Evolutionary conservation across 2,888 invertebrate species (phyloP), one percentile per base, ranked within the genome.

Genomic region (Dynastes maya): DNA sequence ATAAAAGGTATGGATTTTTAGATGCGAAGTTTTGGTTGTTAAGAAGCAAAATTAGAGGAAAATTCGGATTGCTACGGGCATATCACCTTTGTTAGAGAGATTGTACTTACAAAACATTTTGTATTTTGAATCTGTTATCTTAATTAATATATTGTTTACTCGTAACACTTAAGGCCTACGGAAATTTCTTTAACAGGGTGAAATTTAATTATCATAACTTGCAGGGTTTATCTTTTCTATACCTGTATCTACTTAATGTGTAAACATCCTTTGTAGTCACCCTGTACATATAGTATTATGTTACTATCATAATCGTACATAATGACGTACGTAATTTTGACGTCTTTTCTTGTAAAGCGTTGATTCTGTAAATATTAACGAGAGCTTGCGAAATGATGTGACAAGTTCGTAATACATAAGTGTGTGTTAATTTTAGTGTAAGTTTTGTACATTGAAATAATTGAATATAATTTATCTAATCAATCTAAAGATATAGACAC

Each of bases 131-230:
- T 49, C 70, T 53, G 70, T 37, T 16, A 32, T 45, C 61, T 40
- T 32, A 16, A 16, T 61, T 27, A 45, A 2, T 61, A 13, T 61
- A 61, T 37, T 45, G 22, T 68, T 49, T 72, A 72, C 72, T 72
- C 61, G 72, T 72, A 72, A 72, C 40, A 61, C 13, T 72, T 71
- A 72, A 72, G 72, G 72, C 72, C 72, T 72, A 72, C 40, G 40
- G 51, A 72, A 29, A 72, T 72, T 58, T 72, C 61, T 72, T 72
- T 61, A 61, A 72, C 72, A 72, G 72, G 72, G 72, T 72, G 72
- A 58, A 45, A 61, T 71, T 32, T 71, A 22, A 71, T 72, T 61
- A 61, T 72, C 40, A 58, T 55, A 72, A 61, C 58, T 58, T 22
- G 72, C 61, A 61, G 72, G 72, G 72, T 72, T 27, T 40, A 40